phyloP scores from a whole-genome alignment of 2,888 invertebrate genomes.

The Encarsia formosa region DNA sequence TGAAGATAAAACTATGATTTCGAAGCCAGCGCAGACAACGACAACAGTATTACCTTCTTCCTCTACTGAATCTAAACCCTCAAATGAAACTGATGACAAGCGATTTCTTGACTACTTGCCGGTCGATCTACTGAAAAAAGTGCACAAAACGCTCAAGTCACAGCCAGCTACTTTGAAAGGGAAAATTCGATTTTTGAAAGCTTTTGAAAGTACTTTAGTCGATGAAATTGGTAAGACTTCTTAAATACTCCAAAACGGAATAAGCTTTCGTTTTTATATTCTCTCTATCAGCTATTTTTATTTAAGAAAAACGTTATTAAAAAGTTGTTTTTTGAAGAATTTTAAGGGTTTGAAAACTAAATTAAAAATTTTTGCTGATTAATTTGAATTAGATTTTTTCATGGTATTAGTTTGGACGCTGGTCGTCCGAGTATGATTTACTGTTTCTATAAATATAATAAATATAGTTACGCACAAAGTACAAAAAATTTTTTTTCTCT shows the following conservation, averaged over 20 bases:
- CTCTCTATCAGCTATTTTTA: too few species aligned
- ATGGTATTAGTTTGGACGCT: too few species aligned
- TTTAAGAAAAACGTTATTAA: too few species aligned
- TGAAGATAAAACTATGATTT: background rate
- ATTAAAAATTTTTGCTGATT: too few species aligned
- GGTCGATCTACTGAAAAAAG: conserved; percentile 42
- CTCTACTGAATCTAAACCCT: background rate
- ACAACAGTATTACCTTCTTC: background rate
- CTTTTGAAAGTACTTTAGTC: conserved; percentile 60
- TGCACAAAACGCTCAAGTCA: conserved; percentile 42
- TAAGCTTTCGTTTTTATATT: too few species aligned
- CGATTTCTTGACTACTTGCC: conserved; percentile 40
- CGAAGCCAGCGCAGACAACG: background rate
- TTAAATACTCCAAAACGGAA: too few species aligned
- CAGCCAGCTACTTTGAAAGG: conserved; percentile 44
- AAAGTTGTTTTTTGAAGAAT: too few species aligned
- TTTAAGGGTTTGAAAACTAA: too few species aligned
- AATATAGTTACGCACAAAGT: too few species aligned
- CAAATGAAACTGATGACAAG: conserved; percentile 14
- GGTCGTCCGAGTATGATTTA: too few species aligned
- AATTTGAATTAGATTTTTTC: too few species aligned
- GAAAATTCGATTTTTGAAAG: conserved; percentile 59
- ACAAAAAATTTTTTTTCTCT: background rate
- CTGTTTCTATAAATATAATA: too few species aligned
- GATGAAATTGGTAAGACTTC: conserved; percentile 68